Conservation (phyloP, 2,113 vertebrate species). For the Phrynosoma blainvillii region DNA sequence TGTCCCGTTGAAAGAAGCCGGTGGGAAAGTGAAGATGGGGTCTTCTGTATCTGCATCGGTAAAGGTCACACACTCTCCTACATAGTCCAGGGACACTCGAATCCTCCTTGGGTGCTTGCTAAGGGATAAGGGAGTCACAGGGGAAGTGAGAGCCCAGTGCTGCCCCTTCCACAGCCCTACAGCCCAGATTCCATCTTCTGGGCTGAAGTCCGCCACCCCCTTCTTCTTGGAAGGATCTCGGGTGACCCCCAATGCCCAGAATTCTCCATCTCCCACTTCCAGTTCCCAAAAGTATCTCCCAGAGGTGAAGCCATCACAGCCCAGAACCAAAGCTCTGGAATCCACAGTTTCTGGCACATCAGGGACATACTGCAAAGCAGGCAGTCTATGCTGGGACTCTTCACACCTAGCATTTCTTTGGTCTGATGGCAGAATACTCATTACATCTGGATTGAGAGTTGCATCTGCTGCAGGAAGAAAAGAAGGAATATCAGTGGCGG, state of each 20-base stretch:
- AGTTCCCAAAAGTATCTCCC: conserved; percentile 81
- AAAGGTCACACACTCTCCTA: conserved; percentile 82
- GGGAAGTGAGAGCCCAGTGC: conserved; percentile 69
- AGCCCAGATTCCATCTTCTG: conserved; percentile 80
- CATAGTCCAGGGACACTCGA: conserved; percentile 81
- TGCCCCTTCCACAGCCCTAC: conserved; percentile 74
- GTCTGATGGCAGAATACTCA: conserved; percentile 74
- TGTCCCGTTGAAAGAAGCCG: conserved; percentile 76
- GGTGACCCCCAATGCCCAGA: conserved; percentile 79
- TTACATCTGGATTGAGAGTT: conserved; percentile 71
- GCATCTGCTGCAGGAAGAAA: conserved; percentile 30
- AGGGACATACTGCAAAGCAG: conserved; percentile 52
- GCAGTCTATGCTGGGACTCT: conserved; percentile 19
- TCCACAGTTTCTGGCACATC: conserved; percentile 73
- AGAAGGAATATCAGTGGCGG: background rate
- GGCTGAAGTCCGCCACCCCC: conserved; percentile 76
- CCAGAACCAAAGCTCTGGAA: conserved; percentile 74
- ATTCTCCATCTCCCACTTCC: conserved; percentile 77
- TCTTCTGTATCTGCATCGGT: conserved; percentile 71
- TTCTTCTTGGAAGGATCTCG: conserved; percentile 77
- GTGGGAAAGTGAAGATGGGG: conserved; percentile 82
- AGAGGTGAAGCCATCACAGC: conserved; percentile 66
- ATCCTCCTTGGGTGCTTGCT: conserved; percentile 74
- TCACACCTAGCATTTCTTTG: conserved; percentile 69
- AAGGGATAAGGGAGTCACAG: conserved; percentile 67